These are phyloP conservation scores for Hirudo medicinalis DNA, from an alignment of 1,140 invertebrate species.

Conservation along the genomic window DNA sequence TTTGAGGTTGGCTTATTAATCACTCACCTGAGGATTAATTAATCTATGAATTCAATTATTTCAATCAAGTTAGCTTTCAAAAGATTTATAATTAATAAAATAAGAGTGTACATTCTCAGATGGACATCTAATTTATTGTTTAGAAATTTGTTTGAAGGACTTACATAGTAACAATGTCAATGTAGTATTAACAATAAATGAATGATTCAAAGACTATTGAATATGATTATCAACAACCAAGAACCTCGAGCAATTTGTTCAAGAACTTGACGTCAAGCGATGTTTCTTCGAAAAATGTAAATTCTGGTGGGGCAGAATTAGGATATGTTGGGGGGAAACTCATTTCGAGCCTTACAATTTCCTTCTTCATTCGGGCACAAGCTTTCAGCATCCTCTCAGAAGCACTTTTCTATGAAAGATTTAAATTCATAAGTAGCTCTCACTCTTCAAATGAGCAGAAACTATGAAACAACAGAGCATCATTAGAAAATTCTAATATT, in stretches of 20 bases:
- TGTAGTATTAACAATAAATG: neutral
- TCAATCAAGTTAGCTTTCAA: no score
- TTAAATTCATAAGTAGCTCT: neutral
- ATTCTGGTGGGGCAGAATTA: neutral
- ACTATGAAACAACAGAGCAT: neutral
- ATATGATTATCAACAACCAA: neutral
- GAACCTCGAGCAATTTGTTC: constrained; percentile 56
- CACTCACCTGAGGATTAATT: no score
- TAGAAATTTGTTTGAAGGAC: neutral
- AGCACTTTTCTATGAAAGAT: no score
- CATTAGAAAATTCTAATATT: neutral
- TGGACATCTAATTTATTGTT: no score
- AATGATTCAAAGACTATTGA: no score
- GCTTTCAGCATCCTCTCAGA: neutral
- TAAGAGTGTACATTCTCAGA: no score
- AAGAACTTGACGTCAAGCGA: neutral
- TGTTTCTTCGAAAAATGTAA: constrained; percentile 31
- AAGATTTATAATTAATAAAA: no score
- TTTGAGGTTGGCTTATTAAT: neutral
- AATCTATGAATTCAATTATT: no score
- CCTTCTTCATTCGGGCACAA: neutral
- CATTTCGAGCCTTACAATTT: constrained; percentile 6
- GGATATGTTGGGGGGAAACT: neutral
- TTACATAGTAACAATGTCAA: neutral
- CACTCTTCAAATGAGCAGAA: constrained; percentile 10